Percentiles rank a stretch among this genome's conserved stretches.
Evolutionary conservation across 2,797 vertebrate species (phyloP).

Genomic region (Hippocampus kuda): DNA sequence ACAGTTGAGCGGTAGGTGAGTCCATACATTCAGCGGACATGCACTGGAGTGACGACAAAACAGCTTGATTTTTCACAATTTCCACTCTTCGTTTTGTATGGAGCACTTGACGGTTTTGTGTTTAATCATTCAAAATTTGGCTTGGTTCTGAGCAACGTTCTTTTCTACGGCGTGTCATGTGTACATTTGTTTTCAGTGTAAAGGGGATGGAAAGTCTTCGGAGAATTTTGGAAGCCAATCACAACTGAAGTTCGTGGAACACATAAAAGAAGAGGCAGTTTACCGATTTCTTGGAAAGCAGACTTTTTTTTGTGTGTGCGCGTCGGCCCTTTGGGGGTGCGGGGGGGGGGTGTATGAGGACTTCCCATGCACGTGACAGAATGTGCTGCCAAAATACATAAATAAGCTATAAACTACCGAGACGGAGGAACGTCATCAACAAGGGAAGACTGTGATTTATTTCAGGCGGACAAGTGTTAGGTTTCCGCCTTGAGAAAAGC

Average conservation of each 20-base stretch:
- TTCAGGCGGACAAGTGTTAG: constrained; percentile 45
- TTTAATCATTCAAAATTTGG: too few species aligned
- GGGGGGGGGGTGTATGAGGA: neutral
- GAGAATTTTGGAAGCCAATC: neutral
- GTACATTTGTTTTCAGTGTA: too few species aligned
- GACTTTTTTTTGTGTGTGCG: constrained; percentile 2
- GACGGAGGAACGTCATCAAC: constrained; percentile 12
- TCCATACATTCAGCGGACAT: too few species aligned
- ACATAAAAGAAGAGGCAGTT: neutral
- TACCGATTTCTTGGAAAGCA: constrained; percentile 11
- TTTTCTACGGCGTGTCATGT: too few species aligned
- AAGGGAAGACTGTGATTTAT: constrained; percentile 44
- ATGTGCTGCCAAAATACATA: constrained; percentile 18
- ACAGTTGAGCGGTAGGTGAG: too few species aligned
- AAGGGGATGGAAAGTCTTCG: neutral
- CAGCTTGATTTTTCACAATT: too few species aligned
- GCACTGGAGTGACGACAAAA: too few species aligned
- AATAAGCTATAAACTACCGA: constrained; percentile 26
- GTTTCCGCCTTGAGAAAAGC: constrained; percentile 34
- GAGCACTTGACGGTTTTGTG: too few species aligned
- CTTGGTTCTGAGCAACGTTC: too few species aligned
- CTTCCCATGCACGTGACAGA: constrained; percentile 4
- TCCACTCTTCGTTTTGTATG: too few species aligned
- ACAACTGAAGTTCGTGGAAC: constrained; percentile 8
- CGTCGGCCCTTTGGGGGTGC: neutral